Evolutionary conservation across 2,888 invertebrate species (phyloP).

Genomic region (Cybosia mesomella): DNA sequence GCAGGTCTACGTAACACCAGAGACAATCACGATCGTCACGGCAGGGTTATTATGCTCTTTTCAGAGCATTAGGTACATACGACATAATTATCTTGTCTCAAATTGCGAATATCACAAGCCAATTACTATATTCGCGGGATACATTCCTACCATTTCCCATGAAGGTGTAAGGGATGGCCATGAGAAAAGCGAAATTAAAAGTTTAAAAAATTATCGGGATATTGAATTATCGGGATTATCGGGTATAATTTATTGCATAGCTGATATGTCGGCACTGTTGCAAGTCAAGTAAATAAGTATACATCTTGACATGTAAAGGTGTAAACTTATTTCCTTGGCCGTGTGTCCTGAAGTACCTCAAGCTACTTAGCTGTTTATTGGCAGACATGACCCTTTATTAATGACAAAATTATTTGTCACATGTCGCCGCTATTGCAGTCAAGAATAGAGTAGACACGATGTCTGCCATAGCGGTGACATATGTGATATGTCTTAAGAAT

Average conservation of each 20-base stretch:
- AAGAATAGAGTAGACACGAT: no score
- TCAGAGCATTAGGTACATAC: conserved; percentile 47
- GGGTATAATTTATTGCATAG: neutral
- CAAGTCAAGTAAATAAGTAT: no score
- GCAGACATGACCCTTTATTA: no score
- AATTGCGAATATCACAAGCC: conserved; percentile 64
- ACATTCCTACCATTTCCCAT: conserved; percentile 63
- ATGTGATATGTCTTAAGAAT: no score
- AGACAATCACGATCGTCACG: neutral
- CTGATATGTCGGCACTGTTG: no score
- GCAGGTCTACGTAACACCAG: conserved; percentile 11
- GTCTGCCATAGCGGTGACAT: no score
- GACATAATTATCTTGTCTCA: conserved; percentile 45
- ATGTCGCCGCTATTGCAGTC: no score
- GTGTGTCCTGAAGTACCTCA: no score
- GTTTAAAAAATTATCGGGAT: neutral
- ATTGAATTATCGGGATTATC: neutral
- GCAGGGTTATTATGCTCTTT: conserved; percentile 19
- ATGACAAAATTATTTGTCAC: no score
- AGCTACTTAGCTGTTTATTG: no score
- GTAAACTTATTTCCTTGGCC: no score
- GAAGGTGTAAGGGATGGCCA: conserved; percentile 51
- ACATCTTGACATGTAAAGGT: no score
- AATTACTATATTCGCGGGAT: conserved; percentile 64
- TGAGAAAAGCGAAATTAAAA: conserved; percentile 29